Evolutionary conservation across 1,140 invertebrate species (phyloP).

Genomic region (Rhyzopertha dominica): DNA sequence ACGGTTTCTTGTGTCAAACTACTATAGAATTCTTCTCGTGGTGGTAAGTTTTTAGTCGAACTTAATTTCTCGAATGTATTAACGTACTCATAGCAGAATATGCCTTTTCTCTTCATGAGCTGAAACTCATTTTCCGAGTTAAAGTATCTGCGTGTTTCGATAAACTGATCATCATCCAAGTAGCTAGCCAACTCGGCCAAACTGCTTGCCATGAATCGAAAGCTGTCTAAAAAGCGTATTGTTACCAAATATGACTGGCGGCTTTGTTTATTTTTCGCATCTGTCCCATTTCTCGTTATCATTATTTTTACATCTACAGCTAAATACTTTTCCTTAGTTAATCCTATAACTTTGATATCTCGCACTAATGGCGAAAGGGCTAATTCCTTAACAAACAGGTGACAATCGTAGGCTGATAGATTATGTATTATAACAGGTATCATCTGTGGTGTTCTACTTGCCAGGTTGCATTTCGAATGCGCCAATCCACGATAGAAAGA

Average conservation of each 20-base stretch:
- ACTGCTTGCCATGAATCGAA: too few relatives aligned
- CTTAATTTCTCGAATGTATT: slow-evolving; percentile 27
- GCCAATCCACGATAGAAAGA: slow-evolving; percentile 28
- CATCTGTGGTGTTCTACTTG: slow-evolving; percentile 26
- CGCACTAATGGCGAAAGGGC: too few relatives aligned
- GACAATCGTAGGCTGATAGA: slow-evolving; percentile 41
- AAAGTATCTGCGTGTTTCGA: too few relatives aligned
- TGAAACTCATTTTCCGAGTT: slow-evolving; percentile 30
- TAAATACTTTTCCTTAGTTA: too few relatives aligned
- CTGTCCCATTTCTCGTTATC: too few relatives aligned
- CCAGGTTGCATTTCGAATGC: slow-evolving; percentile 34
- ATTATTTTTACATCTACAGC: too few relatives aligned
- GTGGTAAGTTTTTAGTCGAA: slow-evolving; percentile 32
- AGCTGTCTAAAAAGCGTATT: too few relatives aligned
- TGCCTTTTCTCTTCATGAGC: slow-evolving; percentile 31
- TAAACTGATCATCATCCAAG: slow-evolving; percentile 15
- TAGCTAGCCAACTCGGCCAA: too few relatives aligned
- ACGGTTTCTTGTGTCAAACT: slow-evolving; percentile 32
- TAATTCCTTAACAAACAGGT: slow-evolving; percentile 41
- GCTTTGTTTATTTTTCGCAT: too few relatives aligned
- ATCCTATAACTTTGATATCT: too few relatives aligned
- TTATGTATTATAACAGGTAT: too few relatives aligned
- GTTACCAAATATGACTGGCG: too few relatives aligned
- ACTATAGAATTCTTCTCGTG: slow-evolving; percentile 35
- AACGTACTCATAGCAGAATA: slow-evolving; percentile 35